Evolutionary conservation across 2,888 invertebrate genomes (phyloP), one percentile per base, ranked within the genome.

Genomic region (Andrena bucephala): DNA sequence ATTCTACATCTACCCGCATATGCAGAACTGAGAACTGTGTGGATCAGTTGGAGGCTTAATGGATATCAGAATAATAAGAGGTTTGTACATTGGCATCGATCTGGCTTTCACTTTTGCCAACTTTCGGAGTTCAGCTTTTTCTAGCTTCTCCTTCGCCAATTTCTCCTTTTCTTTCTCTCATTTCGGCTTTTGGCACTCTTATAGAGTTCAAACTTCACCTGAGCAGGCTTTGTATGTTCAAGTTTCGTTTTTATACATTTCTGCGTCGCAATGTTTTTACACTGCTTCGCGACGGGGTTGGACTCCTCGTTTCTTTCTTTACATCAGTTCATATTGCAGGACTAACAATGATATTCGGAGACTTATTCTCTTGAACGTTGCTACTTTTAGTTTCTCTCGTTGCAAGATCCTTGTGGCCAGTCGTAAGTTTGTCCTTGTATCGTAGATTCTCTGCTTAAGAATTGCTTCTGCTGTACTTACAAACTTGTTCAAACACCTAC

Each of bases 21-120:
- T 1, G 86, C 91, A 0, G 97, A 96, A 78, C 96, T 96, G 70
- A 0, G 97, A 96, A 78, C 96, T 96, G 70, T 95, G 94, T 0
- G 97, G 96, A 24, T 95, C 94, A 1, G 97, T 97, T 0, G 96
- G 89, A 6, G 95, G 95, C 63, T 94, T 94, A 0, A 88, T 89
- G 2, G 96, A 95, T 74, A 95, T 95, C 71, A 95, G 94, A 13
- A 96, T 94, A 31, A 95, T 89, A 85, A 96, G 93, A 16, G 95
- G 94, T 80, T 95, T 94, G 78, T 94, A 94, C 10, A 93, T 93
- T 20, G 95, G 95, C 70, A 96, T 95, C 1, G 96, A 96, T 85
- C 95, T 95, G 0, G 97, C 96, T 92, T 96, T 96, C 82, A 95
- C 95, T 66, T 96, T 95, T 16, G 95, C 91, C 89, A 95, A 95